A percentile compares a stretch with the other conserved stretches of the same genome.
Conservation (phyloP, 1,140 invertebrate species). For the Papilio aristodemus region DNA sequence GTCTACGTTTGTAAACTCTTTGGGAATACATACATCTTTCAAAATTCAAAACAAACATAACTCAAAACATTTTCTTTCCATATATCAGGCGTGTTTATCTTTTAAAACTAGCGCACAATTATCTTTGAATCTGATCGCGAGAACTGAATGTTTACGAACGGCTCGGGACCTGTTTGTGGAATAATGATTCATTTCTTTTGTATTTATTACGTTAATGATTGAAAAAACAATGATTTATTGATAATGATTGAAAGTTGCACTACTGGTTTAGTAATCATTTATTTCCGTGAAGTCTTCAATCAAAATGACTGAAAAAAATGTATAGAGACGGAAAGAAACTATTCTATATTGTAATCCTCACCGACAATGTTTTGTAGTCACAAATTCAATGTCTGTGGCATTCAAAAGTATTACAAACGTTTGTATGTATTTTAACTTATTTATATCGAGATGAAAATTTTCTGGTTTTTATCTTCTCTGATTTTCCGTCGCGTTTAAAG, state of each 20-base stretch:
- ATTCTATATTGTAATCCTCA: too few species aligned
- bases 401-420: too few species aligned
- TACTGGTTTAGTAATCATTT: neutral
- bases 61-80: neutral
- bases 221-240: neutral
- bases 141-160: neutral
- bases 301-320: too few species aligned
- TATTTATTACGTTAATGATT: neutral
- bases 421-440: too few species aligned
- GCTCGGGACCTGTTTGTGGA: neutral
- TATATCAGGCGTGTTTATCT: neutral
- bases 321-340: too few species aligned
- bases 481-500: too few species aligned
- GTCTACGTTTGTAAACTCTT: too few species aligned
- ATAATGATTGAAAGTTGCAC: neutral
- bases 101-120: neutral
- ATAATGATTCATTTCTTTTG: conserved; percentile 1
- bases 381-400: too few species aligned
- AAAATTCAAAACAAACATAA: neutral
- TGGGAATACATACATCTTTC: neutral
- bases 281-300: conserved; percentile 7
- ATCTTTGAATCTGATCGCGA: neutral
- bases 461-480: too few species aligned
- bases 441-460: too few species aligned
- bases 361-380: too few species aligned